Base-by-base conservation (phyloP, 2,888 invertebrate species). In the Eilema caniola region DNA sequence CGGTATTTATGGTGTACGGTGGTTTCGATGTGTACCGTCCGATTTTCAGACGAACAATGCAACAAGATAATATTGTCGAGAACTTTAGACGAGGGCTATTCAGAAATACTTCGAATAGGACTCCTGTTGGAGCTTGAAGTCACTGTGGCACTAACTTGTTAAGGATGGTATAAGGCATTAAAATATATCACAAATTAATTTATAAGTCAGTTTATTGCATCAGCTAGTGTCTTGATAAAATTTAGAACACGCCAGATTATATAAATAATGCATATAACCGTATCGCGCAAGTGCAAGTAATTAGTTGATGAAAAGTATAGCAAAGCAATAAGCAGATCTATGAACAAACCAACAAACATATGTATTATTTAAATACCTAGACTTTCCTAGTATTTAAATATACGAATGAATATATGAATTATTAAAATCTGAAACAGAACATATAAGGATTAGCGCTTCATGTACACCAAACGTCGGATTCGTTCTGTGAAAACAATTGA, bases 11-110 rank as follows among this genome's bases (percentile, higher is more conserved):
- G n/a, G n/a, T n/a, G n/a, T n/a, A n/a, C n/a, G 25, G 5, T 14
- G 5, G 0, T 8, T 7, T 24, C 25, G 33, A 64, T 70, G 53
- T 63, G 33, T 60, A 53, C 25, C 10, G 33, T 74, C 72, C 69
- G 62, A 76, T 72, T 77, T 82, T 47, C 28, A 20, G 14, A 62
- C 8, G n/a, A 24, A 81, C 83, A 81, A 77, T 77, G 72, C 69
- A 66, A 23, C 41, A 31, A 71, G 81, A 81, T 77, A 79, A 74
- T 77, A 79, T 79, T 75, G 70, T 83, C 28, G 61, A 20, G 23
- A 66, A 68, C 71, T 77, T 67, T 23, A 68, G 62, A 69, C 61
- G 64, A 64, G 63, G 25, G 10, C 57, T 31, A 74, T 73, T 72
- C 68, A 70, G 37, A 14, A 24, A 61, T 62, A 66, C 28, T 61